Evolutionary conservation across 2,888 invertebrate genomes (phyloP).

Genomic region (Ommatoiulus sabulosus): DNA sequence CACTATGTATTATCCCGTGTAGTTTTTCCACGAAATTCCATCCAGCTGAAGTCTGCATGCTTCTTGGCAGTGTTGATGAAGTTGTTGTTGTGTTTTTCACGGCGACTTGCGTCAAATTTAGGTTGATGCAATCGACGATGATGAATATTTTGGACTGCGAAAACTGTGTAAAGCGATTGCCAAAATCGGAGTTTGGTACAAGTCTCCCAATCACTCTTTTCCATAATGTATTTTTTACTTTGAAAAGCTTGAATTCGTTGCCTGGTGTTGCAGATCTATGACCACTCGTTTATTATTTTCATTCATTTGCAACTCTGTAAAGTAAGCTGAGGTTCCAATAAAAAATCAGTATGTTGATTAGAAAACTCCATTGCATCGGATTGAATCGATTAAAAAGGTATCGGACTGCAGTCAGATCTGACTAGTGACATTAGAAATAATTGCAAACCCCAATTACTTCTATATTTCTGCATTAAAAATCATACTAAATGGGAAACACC

Average conservation of each 20-base stretch:
- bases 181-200: background rate
- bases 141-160: background rate
- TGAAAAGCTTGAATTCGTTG: slow-evolving; percentile 20
- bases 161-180: background rate
- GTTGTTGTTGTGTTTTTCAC: background rate
- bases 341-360: slow-evolving; percentile 35
- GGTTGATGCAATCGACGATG: background rate
- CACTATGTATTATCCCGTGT: slow-evolving; percentile 8
- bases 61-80: background rate
- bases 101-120: background rate
- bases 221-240: background rate
- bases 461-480: no score
- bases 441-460: no score
- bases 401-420: no score
- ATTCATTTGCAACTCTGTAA: slow-evolving; percentile 41
- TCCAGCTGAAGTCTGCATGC: slow-evolving; percentile 29
- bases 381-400: no score
- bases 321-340: slow-evolving; percentile 22
- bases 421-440: no score
- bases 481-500: no score
- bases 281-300: slow-evolving; percentile 21
- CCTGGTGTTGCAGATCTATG: slow-evolving; percentile 30
- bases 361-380: background rate
- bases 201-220: background rate
- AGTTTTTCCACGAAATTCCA: slow-evolving; percentile 26